Evolutionary conservation across 2,888 invertebrate genomes (phyloP), one percentile per base, ranked within the genome.

Genomic region (Hypselothyrea guttata): DNA sequence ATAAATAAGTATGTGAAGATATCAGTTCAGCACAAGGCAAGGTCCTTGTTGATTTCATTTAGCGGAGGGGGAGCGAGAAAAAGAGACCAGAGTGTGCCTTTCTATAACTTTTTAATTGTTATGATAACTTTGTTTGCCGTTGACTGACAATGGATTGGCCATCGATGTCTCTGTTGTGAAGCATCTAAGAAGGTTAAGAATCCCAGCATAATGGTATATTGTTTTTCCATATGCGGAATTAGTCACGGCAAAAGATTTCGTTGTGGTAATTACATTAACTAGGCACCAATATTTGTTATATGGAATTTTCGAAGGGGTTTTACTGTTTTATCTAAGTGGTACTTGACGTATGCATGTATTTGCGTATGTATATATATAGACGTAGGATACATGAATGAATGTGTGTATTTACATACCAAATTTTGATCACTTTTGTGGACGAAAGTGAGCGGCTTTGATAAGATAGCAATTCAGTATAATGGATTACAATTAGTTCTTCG

Each of bases 81-180:
- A 37, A 13, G 56, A 44, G 49, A 51, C 42, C 11, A 35, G 18
- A 27, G 42, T 41, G 18, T 52, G 31, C 27, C 40, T 47, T 72
- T 72, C 70, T 58, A 73, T 57, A 70, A 70, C 70, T 70, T 73
- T 70, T 66, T 73, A 70, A 73, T 70, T 73, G 70, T 57, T 61
- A 40, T 22, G 22, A 63, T 73, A 73, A 73, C 56, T 67, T 73
- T 52, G 60, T 63, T 72, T 69, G 44, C 35, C 15, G 16, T 52
- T 55, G 40, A 38, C 16, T 35, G 58, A 35, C 7, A 13, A 7
- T 16, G 18, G n/a, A 34, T 30, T 51, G 56, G 31, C 47, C 41
- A 31, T 44, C 31, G 15, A 41, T 35, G 38, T 44, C 40, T 27
- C 15, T 11, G 1, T 8, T 11, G 42, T 16, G 22, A 38, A 11